Percentiles rank a stretch among this genome's conserved stretches.
phyloP scores from a whole-genome alignment of 2,797 vertebrate genomes.

The Zenarchopterus dispar region DNA sequence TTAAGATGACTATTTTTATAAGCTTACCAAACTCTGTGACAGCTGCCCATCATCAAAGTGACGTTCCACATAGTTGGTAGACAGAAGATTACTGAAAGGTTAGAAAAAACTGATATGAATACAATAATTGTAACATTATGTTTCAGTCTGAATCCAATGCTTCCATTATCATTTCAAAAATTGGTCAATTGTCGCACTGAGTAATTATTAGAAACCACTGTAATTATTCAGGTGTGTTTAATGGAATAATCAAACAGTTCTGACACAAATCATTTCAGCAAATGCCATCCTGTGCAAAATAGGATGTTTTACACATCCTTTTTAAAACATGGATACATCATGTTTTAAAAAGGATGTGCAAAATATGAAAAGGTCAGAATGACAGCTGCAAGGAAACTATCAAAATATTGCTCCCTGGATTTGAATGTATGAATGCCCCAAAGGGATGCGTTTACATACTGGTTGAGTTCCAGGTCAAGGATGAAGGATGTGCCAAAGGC shows the following conservation, averaged over 20 bases:
- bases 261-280: neutral
- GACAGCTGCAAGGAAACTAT: slow-evolving; percentile 8
- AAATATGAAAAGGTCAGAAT: neutral
- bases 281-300: slow-evolving; percentile 4
- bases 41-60: slow-evolving; percentile 80
- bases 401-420: neutral
- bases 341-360: no score
- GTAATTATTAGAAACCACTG: neutral
- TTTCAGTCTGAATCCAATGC: neutral
- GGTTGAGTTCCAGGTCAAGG: slow-evolving; percentile 93
- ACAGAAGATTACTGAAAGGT: slow-evolving; percentile 88
- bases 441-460: slow-evolving; percentile 82
- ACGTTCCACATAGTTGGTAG: slow-evolving; percentile 91
- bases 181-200: neutral
- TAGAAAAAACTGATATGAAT: slow-evolving; percentile 13
- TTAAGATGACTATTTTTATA: neutral
- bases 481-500: slow-evolving; percentile 88
- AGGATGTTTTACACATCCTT: no score
- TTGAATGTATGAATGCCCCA: slow-evolving; percentile 13
- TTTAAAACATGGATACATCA: no score
- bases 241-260: slow-evolving; percentile 9
- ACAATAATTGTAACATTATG: neutral
- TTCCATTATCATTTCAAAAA: neutral
- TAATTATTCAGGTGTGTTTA: slow-evolving; percentile 7
- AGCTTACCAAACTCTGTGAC: slow-evolving; percentile 75